Conservation (phyloP, 1,140 invertebrate species). For the Andricus grossulariae region DNA sequence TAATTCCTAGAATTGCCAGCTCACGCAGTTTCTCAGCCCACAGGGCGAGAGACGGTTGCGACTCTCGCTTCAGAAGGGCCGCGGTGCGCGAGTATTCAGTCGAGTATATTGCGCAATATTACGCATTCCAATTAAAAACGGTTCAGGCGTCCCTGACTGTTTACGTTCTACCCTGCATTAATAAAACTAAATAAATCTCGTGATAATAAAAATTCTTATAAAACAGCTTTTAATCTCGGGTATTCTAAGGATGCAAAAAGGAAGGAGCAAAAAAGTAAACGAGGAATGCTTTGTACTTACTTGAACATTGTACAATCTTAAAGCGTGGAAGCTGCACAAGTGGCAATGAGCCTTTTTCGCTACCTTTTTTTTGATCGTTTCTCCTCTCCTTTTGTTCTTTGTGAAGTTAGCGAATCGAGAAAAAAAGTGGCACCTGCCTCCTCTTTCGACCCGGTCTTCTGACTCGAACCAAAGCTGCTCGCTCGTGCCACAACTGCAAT, state of each 20-base stretch:
- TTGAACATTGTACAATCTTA: constrained; percentile 4
- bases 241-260: background rate
- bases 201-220: too few relatives aligned
- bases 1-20: too few relatives aligned
- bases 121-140: too few relatives aligned
- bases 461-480: constrained; percentile 56
- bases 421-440: constrained; percentile 72
- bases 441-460: constrained; percentile 53
- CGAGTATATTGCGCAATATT: too few relatives aligned
- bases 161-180: too few relatives aligned
- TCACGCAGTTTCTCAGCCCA: too few relatives aligned
- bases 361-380: background rate
- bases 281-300: background rate
- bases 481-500: constrained; percentile 72
- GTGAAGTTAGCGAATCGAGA: constrained; percentile 60
- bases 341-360: constrained; percentile 6
- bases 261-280: constrained; percentile 26
- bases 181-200: too few relatives aligned
- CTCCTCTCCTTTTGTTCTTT: constrained; percentile 45
- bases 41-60: too few relatives aligned
- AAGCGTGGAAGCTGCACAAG: constrained; percentile 23
- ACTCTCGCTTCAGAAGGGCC: too few relatives aligned
- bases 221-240: too few relatives aligned
- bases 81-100: too few relatives aligned
- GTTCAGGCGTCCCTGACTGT: too few relatives aligned